Base-by-base conservation (phyloP, 2,888 invertebrate species). In the Lithophane socia region DNA sequence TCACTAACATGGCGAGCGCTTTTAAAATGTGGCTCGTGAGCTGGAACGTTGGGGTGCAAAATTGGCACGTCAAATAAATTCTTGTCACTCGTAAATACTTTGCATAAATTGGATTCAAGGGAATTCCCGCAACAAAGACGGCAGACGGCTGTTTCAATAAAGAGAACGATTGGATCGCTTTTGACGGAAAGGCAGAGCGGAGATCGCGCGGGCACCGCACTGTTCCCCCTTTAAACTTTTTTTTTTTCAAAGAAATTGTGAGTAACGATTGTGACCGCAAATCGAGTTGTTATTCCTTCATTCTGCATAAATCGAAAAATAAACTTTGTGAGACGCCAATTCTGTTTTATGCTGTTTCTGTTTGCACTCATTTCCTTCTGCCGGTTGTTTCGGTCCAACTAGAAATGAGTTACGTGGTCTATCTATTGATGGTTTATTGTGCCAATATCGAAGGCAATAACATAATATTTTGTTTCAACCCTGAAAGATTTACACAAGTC, bases 81-180 rank as follows among this genome's bases (percentile, higher is more conserved):
- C 95, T 92, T 93, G 94, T 94, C 95, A 94, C 92, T 93, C 93
- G 94, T 94, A 95, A 95, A 96, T 94, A 94, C 95, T 96, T 95
- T 95, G 94, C 95, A 95, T 95, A 95, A 94, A 95, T 95, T 94
- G 94, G 93, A 95, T 94, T 90, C 93, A 89, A 91, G 91, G 92
- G 93, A 93, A 95, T 94, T 93, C 92, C 93, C 92, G 92, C 95
- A 94, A 94, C 95, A 96, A 95, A 95, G 95, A 94, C 92, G 92
- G 92, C 85, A 92, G 93, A 94, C 93, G 93, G 93, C 91, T 91
- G 93, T 91, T 93, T 92, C 94, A 95, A 95, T 95, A 95, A 95
- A 94, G 92, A 91, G 92, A 90, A 93, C 93, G 94, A 94, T 95
- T 95, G 94, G 92, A 94, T 92, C 92, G 94, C 94, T 94, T 95